Base-by-base conservation (phyloP, 2,797 vertebrate genomes). In the Malacoctenus gilli region DNA sequence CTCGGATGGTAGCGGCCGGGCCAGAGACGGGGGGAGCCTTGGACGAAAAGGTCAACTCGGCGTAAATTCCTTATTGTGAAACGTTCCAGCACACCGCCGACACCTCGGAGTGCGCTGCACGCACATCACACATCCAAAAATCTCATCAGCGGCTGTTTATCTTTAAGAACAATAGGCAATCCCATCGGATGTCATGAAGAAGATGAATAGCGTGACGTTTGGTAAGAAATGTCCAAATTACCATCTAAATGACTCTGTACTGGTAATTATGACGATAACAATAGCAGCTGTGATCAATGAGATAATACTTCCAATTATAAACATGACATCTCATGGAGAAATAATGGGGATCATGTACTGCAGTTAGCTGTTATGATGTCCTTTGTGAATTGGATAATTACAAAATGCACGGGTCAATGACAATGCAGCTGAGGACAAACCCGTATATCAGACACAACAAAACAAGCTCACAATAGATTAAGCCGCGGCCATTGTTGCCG, bases 261-360 rank as follows among this genome's bases (percentile, higher is more conserved):
- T 77, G 52, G 70, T 87, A 85, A 84, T 88, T 86, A 84, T 54
- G 46, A 62, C 57, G 77, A 68, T 70, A 67, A 85, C 81, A 85
- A 89, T 77, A 80, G 81, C 59, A 66, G 83, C 65, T 77, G 77
- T 83, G 82, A 89, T 89, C 84, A 84, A 79, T 77, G 79, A 86
- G 86, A 88, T 85, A 85, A 81, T 86, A 65, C 65, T 77, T 85
- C 81, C 85, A 84, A 86, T 86, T 87, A 86, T 77, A 81, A 85
- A 83, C 74, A 84, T 80, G 85, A 79, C 80, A 79, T 83, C 72
- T 80, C 82, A 63, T 70, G 47, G 77, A 83, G 60, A 70, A 86
- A 85, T 85, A 86, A 88, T 87, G 77, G 80, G 83, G 77, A 84
- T 88, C 79, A 73, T 82, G 81, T 80, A 78, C 79, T 61, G 76